Base-by-base conservation (phyloP, 2,888 invertebrate species). In the Latrodectus elegans region DNA sequence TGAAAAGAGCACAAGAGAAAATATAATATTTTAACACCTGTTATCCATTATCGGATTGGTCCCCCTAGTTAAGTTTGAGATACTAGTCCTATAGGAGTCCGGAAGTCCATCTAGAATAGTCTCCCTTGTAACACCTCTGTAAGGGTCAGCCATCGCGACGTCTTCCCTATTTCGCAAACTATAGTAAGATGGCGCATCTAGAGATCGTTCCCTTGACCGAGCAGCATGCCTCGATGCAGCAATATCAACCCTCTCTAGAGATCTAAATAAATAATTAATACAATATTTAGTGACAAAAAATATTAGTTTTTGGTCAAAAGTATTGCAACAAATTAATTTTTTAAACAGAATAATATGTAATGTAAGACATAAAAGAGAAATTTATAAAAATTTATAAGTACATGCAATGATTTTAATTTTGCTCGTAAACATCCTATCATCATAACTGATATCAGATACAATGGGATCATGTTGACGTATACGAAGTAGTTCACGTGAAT, bases 191-290 rank as follows among this genome's bases (percentile, higher is more conserved):
- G 89, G 52, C 79, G 95, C 93, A 91, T 95, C 95, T 90, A 95
- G 92, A 79, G 95, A 95, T 76, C 94, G 92, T 90, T 94, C 94
- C 91, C 95, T 93, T 11, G 90, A 84, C 71, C 90, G 80, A 14
- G 79, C 77, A 75, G 89, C 84, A 82, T 89, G 90, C 22, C 90
- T 85, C 15, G 89, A 89, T 52, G 89, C 84, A 12, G 88, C 88
- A 67, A 90, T 89, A 74, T 90, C 90, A 60, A 89, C 84, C 38
- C 95, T 93, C 91, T 95, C 95, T 89, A 95, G 92, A 82, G 94
- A 94, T 38, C 85, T 85, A 53, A 11, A 79, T 22, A 68, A 68
- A 68, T 26, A 17, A 52, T 38, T 38, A 38, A 38, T 38, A 38
- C 38, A 38, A 38, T 38, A 38, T 38, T 38, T 38, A 38, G 4